Conservation (phyloP, 2,888 invertebrate species). For the Keiferia lycopersicella region DNA sequence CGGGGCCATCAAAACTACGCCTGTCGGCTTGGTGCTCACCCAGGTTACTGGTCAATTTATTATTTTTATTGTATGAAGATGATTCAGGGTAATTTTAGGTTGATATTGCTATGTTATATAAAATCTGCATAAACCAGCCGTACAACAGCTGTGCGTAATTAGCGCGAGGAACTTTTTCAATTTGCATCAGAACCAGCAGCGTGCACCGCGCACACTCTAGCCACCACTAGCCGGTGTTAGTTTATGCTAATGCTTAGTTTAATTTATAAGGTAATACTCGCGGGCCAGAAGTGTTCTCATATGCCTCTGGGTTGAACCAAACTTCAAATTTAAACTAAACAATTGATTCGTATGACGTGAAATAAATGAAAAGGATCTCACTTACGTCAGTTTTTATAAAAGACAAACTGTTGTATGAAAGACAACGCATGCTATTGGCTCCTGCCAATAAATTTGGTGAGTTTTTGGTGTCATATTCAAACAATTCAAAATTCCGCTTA, state of each 20-base stretch:
- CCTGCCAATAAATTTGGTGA: no score
- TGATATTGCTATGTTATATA: neutral
- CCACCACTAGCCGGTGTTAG: slow-evolving; percentile 36
- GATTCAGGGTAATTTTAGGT: neutral
- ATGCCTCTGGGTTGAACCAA: neutral
- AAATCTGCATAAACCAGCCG: slow-evolving; percentile 31
- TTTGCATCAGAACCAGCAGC: slow-evolving; percentile 50
- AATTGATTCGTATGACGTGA: no score
- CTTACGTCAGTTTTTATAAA: no score
- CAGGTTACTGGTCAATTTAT: no score
- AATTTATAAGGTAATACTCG: slow-evolving; percentile 2
- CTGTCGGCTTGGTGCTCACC: no score
- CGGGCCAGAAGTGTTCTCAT: neutral
- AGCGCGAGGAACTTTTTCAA: slow-evolving; percentile 60
- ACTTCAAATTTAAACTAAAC: neutral
- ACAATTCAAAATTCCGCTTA: no score
- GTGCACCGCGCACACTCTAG: slow-evolving; percentile 33
- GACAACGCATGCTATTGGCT: no score
- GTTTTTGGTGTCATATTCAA: no score
- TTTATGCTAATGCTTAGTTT: slow-evolving; percentile 40
- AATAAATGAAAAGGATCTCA: no score
- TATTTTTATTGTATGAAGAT: no score
- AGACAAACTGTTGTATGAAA: no score
- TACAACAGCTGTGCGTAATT: slow-evolving; percentile 44
- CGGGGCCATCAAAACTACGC: no score